phyloP scores from a whole-genome alignment of 2,888 invertebrate species.

The Mesorhabditis belari region DNA sequence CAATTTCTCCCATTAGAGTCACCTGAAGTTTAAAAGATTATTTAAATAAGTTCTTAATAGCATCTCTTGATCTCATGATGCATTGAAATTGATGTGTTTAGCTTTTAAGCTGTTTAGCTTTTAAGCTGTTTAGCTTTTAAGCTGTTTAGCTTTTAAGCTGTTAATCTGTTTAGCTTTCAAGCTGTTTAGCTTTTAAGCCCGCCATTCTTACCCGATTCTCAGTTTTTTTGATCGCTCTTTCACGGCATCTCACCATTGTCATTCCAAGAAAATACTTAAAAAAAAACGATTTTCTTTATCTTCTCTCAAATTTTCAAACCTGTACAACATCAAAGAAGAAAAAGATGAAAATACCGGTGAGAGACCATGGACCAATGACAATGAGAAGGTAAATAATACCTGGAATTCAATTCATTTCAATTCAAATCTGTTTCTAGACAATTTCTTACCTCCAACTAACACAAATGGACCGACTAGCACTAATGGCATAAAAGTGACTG shows the following conservation, averaged over 20 bases:
- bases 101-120: no score
- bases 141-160: not conserved
- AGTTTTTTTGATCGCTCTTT: constrained; percentile 45
- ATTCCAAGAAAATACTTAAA: constrained; percentile 46
- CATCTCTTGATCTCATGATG: no score
- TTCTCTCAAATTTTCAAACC: constrained; percentile 32
- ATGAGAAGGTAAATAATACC: constrained; percentile 53
- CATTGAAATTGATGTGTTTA: no score
- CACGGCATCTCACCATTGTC: constrained; percentile 47
- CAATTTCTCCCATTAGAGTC: constrained; percentile 61
- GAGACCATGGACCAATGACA: constrained; percentile 55
- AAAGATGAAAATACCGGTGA: constrained; percentile 54
- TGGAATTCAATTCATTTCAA: not conserved
- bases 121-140: no score
- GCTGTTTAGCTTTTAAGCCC: constrained; percentile 1
- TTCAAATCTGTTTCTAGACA: not conserved
- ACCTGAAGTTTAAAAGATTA: constrained; percentile 51
- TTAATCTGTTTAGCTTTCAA: not conserved
- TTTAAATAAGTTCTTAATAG: not conserved
- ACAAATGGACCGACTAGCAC: constrained; percentile 55
- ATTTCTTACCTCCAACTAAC: constrained; percentile 39
- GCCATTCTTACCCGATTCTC: constrained; percentile 40
- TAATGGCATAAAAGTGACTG: constrained; percentile 54
- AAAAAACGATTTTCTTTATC: not conserved
- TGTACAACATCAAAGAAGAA: constrained; percentile 54